Evolutionary conservation across 1,140 invertebrate genomes (phyloP).

Genomic region (Temnothorax nylanderi): DNA sequence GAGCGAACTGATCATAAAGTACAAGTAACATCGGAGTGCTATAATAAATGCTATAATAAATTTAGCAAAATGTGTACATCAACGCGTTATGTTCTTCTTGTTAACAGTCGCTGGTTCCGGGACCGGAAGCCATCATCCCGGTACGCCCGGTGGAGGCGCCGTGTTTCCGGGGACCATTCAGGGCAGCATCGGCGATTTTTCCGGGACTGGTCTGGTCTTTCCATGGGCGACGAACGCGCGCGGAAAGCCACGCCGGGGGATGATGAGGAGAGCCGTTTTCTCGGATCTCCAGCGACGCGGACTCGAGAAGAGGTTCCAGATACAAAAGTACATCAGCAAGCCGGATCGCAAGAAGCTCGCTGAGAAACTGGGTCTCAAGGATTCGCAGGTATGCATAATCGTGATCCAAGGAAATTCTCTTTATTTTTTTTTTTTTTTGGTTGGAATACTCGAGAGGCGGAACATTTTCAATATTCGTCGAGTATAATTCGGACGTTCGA

Average conservation of each 20-base stretch:
- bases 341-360: conserved; percentile 98
- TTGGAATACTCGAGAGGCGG: no score
- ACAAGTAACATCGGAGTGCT: not conserved
- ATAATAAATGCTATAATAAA: not conserved
- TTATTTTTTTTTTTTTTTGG: not conserved
- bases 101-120: conserved; percentile 73
- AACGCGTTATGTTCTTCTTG: not conserved
- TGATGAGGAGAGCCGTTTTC: conserved; percentile 97
- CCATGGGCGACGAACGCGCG: conserved; percentile 92
- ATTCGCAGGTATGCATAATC: conserved; percentile 92
- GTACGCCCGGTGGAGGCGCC: conserved; percentile 84
- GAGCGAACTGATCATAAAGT: not conserved
- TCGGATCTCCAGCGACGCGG: conserved; percentile 97
- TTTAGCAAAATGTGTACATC: not conserved
- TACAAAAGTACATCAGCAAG: conserved; percentile 99
- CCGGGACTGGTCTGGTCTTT: conserved; percentile 86
- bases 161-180: conserved; percentile 87
- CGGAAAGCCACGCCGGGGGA: conserved; percentile 95
- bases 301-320: conserved; percentile 96
- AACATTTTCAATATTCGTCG: not conserved
- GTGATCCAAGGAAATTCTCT: not conserved
- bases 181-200: conserved; percentile 79
- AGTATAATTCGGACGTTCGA: not conserved
- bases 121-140: conserved; percentile 81
- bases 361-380: conserved; percentile 97